Evolutionary conservation across 2,113 vertebrate genomes (phyloP), one percentile per base, ranked within the genome.

Genomic region (Platysteira castanea): DNA sequence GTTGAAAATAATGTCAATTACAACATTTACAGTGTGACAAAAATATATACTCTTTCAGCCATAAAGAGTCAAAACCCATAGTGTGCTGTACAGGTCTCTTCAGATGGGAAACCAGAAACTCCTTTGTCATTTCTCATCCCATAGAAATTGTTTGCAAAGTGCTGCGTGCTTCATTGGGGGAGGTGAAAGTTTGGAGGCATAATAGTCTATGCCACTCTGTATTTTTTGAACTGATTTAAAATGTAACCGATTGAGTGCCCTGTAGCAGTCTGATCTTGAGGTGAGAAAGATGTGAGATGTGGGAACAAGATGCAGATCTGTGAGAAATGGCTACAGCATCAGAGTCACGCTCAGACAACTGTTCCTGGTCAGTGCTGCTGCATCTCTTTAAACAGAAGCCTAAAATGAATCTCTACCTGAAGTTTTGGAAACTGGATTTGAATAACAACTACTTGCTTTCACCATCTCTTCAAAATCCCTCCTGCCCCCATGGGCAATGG

Each of bases 401-500:
- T 75, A 19, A 35, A 89, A 37, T 42, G 7, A 60, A 49, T 46
- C 8, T 76, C 24, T 46, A 0, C 20, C 6, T 30, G 16, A 41
- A 82, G 50, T 35, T 73, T 52, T 80, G 49, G 23, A 63, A 23
- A 33, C 20, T 53, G 31, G 11, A 14, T 84, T 56, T 82, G n/a
- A 19, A 6, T 64, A 44, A 53, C 23, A 9, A 0, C 3, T 11
- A 2, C 20, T 22, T 65, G 15, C 14, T 54, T 54, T 92, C 24
- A n/a, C 22, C 20, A 31, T 4, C 41, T 80, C 63, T 69, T 79
- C 31, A 44, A n/a, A 41, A 68, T 82, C 24, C 14, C 4, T 87
- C 17, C 15, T 44, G 12, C 9, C 13, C 2, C 11, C 4, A 0
- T 11, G 23, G 47, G 11, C 70, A 30, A 15, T 3, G 1, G 21